These are phyloP conservation scores for Solenopsis fugax DNA, from an alignment of 1,140 invertebrate species.

Conservation along the genomic window DNA sequence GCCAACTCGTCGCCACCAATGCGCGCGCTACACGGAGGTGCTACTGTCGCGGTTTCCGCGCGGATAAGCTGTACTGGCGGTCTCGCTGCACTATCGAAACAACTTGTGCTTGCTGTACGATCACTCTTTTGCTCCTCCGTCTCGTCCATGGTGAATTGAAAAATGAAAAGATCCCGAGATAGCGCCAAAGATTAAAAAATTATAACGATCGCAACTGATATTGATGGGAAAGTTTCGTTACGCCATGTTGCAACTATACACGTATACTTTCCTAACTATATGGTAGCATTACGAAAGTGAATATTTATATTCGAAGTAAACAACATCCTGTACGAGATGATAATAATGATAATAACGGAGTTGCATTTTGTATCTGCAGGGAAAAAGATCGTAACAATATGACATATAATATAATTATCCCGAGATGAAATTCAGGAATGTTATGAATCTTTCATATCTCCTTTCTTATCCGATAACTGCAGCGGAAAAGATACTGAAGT, in stretches of 20 bases:
- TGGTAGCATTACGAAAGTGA: neutral
- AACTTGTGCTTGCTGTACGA: slow-evolving; percentile 12
- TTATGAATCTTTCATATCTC: neutral
- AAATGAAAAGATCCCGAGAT: neutral
- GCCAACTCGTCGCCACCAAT: slow-evolving; percentile 39
- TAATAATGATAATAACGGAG: neutral
- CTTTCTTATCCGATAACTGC: neutral
- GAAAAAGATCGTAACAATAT: neutral
- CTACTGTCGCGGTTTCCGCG: slow-evolving; percentile 72
- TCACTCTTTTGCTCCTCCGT: neutral
- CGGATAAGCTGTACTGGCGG: slow-evolving; percentile 72
- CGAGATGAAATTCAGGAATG: slow-evolving; percentile 1
- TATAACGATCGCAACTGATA: slow-evolving; percentile 57
- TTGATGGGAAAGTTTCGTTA: neutral
- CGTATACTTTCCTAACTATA: neutral
- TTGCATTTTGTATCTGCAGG: neutral
- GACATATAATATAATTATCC: neutral
- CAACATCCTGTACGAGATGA: neutral
- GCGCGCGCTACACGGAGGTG: slow-evolving; percentile 60
- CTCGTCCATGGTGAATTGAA: neutral
- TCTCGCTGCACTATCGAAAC: slow-evolving; percentile 52
- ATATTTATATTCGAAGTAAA: neutral
- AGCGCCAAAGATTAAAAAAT: slow-evolving; percentile 75
- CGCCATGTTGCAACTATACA: neutral
- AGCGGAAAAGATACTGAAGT: neutral